phyloP scores from a whole-genome alignment of 2,113 vertebrate genomes.

The Peromyscus leucopus region DNA sequence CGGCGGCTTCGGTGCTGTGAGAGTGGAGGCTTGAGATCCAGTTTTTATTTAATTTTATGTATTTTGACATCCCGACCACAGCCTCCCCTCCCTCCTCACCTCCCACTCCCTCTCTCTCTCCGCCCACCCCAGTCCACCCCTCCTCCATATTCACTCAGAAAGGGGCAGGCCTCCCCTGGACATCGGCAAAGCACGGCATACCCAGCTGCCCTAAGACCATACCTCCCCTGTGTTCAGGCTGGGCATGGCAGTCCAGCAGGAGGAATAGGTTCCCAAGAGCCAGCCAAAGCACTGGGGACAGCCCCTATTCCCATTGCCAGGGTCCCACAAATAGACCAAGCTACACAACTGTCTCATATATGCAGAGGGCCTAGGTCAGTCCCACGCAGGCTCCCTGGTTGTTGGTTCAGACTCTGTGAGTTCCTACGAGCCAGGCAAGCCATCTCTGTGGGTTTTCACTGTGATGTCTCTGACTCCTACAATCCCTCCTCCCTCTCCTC shows the following conservation, averaged over 20 bases:
- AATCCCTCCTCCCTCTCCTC: not conserved
- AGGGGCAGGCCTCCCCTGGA: not conserved
- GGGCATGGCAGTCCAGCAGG: not conserved
- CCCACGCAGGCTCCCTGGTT: not conserved
- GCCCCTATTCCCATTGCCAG: not conserved
- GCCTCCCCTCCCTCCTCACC: not conserved
- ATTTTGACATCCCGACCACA: not conserved
- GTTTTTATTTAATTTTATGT: not conserved
- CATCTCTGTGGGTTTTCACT: not conserved
- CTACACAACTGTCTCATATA: not conserved
- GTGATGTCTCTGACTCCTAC: not conserved
- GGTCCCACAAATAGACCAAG: not conserved
- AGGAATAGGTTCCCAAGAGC: not conserved
- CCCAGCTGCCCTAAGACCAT: not conserved
- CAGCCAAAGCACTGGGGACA: not conserved
- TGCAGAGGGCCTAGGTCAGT: not conserved
- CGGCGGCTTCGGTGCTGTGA: not conserved
- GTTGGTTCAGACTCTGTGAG: not conserved
- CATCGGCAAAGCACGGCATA: not conserved
- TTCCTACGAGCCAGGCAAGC: not conserved
- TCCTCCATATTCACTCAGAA: not conserved
- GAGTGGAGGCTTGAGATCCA: not conserved
- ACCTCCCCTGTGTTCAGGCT: not conserved
- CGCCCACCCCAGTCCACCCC: not conserved
- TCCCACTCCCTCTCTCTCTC: not conserved